phyloP scores from a whole-genome alignment of 2,113 vertebrate genomes.

The Brachyhypopomus gauderio region DNA sequence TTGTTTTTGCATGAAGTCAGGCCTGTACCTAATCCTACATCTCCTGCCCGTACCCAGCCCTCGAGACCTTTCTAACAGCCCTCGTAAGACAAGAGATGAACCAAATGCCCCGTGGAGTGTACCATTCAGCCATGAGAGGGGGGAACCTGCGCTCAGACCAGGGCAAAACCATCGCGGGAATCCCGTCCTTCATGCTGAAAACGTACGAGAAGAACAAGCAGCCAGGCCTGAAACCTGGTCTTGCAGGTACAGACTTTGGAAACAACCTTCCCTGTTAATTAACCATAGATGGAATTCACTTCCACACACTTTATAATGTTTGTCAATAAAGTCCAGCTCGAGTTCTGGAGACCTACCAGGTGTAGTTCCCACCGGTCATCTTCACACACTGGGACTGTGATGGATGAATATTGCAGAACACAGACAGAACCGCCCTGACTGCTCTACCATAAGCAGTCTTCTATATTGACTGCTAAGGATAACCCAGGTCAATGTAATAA shows the following conservation, averaged over 20 bases:
- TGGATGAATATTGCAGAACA: too few relatives aligned
- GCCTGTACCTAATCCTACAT: neutral
- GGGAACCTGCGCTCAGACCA: conserved; percentile 76
- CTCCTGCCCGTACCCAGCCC: conserved; percentile 68
- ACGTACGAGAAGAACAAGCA: conserved; percentile 95
- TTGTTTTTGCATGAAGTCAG: neutral
- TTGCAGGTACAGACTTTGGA: conserved; percentile 79
- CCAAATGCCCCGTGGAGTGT: conserved; percentile 91
- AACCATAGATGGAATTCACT: too few relatives aligned
- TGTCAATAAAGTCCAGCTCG: too few relatives aligned
- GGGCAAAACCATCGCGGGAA: conserved; percentile 84
- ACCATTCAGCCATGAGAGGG: conserved; percentile 85
- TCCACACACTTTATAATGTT: too few relatives aligned
- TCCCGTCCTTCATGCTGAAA: conserved; percentile 89
- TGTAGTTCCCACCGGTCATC: too few relatives aligned
- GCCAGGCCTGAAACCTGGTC: conserved; percentile 90
- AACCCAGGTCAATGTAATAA: too few relatives aligned
- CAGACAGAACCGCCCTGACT: too few relatives aligned
- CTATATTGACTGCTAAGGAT: too few relatives aligned
- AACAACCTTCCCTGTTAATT: too few relatives aligned
- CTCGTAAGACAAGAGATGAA: conserved; percentile 92
- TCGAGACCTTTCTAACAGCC: conserved; percentile 83
- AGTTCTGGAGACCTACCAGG: too few relatives aligned
- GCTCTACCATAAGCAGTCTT: too few relatives aligned
- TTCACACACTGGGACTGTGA: too few relatives aligned